Evolutionary conservation across 2,797 vertebrate genomes (phyloP), one percentile per base, ranked within the genome.

Genomic region (Diceros bicornis): DNA sequence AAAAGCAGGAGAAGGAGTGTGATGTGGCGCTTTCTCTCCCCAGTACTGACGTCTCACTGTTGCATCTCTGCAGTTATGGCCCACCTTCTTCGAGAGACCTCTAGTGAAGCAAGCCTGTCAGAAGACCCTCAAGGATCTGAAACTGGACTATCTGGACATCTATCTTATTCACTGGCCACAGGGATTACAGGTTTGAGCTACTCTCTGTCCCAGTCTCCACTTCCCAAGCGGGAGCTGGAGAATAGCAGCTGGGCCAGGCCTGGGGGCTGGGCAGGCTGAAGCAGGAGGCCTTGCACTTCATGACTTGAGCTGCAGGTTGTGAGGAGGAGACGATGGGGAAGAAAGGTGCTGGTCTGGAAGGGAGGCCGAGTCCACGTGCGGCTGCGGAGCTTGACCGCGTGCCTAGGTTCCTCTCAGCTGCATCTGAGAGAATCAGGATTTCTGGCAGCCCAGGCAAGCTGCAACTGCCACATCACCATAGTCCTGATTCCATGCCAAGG

Each of bases 91-190:
- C 4, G 97, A 99, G 84, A 99, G 96, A 64, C 93, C 98, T 25
- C 88, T 99, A 91, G 99, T 99, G 85, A 99, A 98, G 96, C 97
- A 95, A 74, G 98, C 95, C 0, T 98, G 97, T 93, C 98, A 98
- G 98, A 99, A 99, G 97, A 99, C 99, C 6, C 98, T 99, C 1
- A 25, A 78, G 20, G 99, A 99, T 18, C 98, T 99, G 83, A 98
- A 99, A 8, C 96, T 99, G 96, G 99, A 99, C 97, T 99, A 99
- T 81, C 17, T 99, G 79, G 99, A 99, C 93, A 98, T 99, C 75
- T 99, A 99, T 94, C 98, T 99, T 50, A 99, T 99, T 34, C 99
- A 99, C 91, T 99, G 93, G 97, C 99, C 99, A 0, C 98, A 99
- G 90, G 99, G 99, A 71, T 93, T 98, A 83, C 99, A 99, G 99